Percentiles rank a stretch among this genome's conserved stretches.
phyloP scores from a whole-genome alignment of 2,797 vertebrate species.

The Buceros bicornis region DNA sequence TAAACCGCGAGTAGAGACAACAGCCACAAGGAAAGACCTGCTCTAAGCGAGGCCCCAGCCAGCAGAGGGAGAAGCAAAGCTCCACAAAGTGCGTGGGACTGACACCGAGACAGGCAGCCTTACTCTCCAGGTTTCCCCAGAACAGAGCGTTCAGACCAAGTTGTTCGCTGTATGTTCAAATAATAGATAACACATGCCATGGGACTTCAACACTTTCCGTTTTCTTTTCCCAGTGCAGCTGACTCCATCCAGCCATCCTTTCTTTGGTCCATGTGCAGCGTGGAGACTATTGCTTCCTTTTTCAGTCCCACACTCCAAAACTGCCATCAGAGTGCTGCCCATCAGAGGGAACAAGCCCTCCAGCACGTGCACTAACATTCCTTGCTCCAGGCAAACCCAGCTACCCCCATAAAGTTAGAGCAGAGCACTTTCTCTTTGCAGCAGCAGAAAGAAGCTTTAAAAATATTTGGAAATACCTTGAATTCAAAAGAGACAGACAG shows the following conservation, averaged over 20 bases:
- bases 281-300: neutral
- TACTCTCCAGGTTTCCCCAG: neutral
- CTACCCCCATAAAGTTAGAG: neutral
- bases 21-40: neutral
- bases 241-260: neutral
- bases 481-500: neutral
- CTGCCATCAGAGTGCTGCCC: neutral
- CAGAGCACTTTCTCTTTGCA: neutral
- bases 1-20: neutral
- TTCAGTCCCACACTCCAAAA: neutral
- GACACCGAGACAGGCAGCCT: neutral
- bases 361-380: neutral
- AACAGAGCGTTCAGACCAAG: neutral
- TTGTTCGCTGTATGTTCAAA: neutral
- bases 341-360: neutral
- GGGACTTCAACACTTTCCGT: neutral
- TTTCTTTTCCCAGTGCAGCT: neutral
- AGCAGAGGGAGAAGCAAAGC: neutral
- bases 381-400: rapidly evolving
- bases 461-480: neutral
- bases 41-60: neutral
- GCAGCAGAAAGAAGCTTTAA: neutral
- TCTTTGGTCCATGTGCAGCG: neutral
- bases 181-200: rapidly evolving
- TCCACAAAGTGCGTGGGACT: neutral